These are phyloP conservation scores for Subacronicta megacephala DNA, from an alignment of 2,888 invertebrate genomes.

Conservation along the genomic window DNA sequence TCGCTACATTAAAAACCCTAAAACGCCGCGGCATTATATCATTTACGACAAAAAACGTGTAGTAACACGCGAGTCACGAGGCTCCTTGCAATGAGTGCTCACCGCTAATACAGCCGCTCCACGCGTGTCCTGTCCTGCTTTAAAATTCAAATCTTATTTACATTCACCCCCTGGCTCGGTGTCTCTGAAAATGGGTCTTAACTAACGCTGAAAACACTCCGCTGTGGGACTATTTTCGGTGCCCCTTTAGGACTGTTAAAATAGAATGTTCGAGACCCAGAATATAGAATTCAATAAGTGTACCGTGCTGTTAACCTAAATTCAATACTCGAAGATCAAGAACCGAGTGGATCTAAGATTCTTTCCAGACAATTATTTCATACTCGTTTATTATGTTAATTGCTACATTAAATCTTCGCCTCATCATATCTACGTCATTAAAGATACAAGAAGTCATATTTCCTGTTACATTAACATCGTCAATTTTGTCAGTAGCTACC, in stretches of 20 bases:
- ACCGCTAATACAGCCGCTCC: slow-evolving; percentile 36
- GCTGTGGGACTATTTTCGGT: slow-evolving; percentile 80
- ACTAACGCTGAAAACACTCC: slow-evolving; percentile 73
- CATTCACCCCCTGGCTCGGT: slow-evolving; percentile 77
- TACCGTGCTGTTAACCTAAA: slow-evolving; percentile 45
- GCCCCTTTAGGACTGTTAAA: slow-evolving; percentile 79
- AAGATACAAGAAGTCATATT: slow-evolving; percentile 19
- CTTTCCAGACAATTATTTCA: not conserved
- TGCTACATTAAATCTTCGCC: not conserved
- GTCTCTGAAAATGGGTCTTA: slow-evolving; percentile 76
- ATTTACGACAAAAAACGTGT: slow-evolving; percentile 51
- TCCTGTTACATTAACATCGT: slow-evolving; percentile 15
- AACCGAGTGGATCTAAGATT: not conserved
- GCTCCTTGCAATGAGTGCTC: slow-evolving; percentile 38
- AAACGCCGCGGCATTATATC: slow-evolving; percentile 49
- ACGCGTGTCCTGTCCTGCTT: slow-evolving; percentile 65
- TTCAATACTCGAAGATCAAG: slow-evolving; percentile 10
- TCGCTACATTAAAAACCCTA: slow-evolving; percentile 44
- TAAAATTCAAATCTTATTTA: slow-evolving; percentile 86
- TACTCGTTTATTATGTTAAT: not conserved
- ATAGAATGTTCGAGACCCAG: slow-evolving; percentile 77
- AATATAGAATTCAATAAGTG: slow-evolving; percentile 82
- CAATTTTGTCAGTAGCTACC: slow-evolving; percentile 21
- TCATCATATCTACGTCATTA: not conserved
- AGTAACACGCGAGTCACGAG: slow-evolving; percentile 48